Evolutionary conservation across 2,113 vertebrate genomes (phyloP), one percentile per base, ranked within the genome.

Genomic region (Lamprotornis superbus): DNA sequence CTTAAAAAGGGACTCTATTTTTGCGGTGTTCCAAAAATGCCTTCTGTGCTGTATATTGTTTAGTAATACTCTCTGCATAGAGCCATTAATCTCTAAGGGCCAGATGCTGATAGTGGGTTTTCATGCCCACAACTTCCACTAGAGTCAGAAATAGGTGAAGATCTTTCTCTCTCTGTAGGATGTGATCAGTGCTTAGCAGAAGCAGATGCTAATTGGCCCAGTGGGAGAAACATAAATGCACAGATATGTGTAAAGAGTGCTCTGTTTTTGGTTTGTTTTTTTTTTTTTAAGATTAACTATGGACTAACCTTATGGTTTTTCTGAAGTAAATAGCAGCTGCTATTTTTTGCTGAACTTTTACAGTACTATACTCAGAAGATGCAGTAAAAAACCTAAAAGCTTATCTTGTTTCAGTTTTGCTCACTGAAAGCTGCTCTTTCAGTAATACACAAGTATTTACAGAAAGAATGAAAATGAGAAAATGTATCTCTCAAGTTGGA

Each of bases 1-100:
- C 92, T 95, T 93, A 93, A 97, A 97, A 95, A 82, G 94, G 31
- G 53, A 80, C 44, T 90, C 80, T 94, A 94, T 96, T 97, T 96
- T 68, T 92, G 87, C 69, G 67, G 35, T 71, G 90, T 67, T 96
- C 79, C 39, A 94, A 96, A 95, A 97, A 93, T 91, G 89, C 90
- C 78, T 97, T 95, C 84, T 95, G 90, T 83, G 67, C 64, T 88
- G 60, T 50, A 77, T 94, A 89, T 86, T 95, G 92, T 95, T 93
- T 95, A 95, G 94, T 47, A 86, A 93, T 89, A 87, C 28, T 86
- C 46, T 88, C 93, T 93, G 65, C 73, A 84, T 37, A 70, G 52
- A 55, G 69, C 50, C 63, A 89, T 82, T 88, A 95, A 92, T 88
- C 83, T 90, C 61, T 46, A 61, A 77, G 57, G 86, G 37, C 64